Evolutionary conservation across 2,888 invertebrate genomes (phyloP).

Genomic region (Priocnemis perturbator): DNA sequence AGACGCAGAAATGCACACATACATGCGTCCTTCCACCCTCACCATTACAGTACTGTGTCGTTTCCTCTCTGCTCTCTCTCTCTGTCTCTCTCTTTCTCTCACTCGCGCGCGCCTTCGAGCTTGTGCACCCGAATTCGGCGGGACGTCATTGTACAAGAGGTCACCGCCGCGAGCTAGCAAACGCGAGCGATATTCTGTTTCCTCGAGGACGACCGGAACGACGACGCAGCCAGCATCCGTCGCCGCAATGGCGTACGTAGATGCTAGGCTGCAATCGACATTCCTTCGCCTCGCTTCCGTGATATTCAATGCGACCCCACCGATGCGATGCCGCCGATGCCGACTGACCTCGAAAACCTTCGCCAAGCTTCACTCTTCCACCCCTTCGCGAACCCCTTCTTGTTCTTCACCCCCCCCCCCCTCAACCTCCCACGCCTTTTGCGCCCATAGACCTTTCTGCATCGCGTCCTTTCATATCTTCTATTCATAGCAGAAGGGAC

Average conservation of each 20-base stretch:
- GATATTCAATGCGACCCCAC: constrained; percentile 40
- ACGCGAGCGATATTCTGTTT: constrained; percentile 24
- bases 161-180: too few relatives aligned
- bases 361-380: too few relatives aligned
- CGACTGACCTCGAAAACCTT: constrained; percentile 35
- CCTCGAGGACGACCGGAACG: background rate
- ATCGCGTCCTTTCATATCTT: constrained; percentile 11
- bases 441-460: constrained; percentile 9
- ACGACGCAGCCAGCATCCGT: constrained; percentile 13
- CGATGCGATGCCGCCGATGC: background rate
- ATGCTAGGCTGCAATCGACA: constrained; percentile 39
- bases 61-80: background rate
- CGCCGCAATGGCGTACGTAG: constrained; percentile 10
- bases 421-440: background rate
- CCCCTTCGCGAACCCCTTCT: background rate
- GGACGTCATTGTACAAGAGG: too few relatives aligned
- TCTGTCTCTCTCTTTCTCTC: background rate
- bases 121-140: background rate
- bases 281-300: constrained; percentile 42
- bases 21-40: background rate
- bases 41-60: background rate
- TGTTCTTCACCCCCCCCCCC: background rate
- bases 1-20: too few relatives aligned
- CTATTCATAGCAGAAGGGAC: constrained; percentile 25
- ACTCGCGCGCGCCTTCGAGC: background rate